These are phyloP conservation scores for Passer domesticus DNA, from an alignment of 2,113 vertebrate genomes.

Conservation along the genomic window DNA sequence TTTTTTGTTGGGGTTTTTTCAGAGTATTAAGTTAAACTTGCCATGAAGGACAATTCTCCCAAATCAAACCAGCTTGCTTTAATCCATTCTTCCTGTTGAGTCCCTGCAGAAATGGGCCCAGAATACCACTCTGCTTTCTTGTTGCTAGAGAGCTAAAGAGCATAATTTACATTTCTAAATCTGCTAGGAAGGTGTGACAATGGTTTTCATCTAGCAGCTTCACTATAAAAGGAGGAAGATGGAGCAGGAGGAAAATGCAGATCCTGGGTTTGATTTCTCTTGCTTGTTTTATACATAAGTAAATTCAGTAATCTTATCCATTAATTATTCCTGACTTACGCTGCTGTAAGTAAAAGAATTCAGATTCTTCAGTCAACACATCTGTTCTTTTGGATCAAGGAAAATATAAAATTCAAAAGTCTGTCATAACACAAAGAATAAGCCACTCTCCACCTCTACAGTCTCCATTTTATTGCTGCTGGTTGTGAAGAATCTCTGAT, in stretches of 20 bases:
- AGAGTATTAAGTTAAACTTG: background rate
- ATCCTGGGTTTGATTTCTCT: background rate
- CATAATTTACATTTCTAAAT: background rate
- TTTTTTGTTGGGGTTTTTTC: background rate
- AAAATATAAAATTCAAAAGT: background rate
- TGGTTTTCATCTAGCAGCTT: background rate
- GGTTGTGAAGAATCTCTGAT: background rate
- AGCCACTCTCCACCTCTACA: background rate
- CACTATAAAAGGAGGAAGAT: background rate
- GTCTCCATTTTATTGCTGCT: constrained; percentile 61
- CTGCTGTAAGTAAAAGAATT: background rate
- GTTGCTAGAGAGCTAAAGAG: background rate
- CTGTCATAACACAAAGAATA: background rate
- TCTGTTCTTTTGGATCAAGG: background rate
- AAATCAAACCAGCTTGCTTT: background rate
- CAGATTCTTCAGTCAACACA: background rate
- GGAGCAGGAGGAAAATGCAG: background rate
- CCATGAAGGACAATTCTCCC: background rate
- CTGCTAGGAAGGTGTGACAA: background rate
- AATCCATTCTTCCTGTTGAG: background rate
- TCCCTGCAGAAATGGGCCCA: background rate
- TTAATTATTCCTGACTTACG: background rate
- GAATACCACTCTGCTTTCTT: background rate
- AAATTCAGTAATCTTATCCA: background rate
- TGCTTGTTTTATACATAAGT: background rate